Evolutionary conservation across 2,113 vertebrate species (phyloP).

Genomic region (Oostethus manadensis): DNA sequence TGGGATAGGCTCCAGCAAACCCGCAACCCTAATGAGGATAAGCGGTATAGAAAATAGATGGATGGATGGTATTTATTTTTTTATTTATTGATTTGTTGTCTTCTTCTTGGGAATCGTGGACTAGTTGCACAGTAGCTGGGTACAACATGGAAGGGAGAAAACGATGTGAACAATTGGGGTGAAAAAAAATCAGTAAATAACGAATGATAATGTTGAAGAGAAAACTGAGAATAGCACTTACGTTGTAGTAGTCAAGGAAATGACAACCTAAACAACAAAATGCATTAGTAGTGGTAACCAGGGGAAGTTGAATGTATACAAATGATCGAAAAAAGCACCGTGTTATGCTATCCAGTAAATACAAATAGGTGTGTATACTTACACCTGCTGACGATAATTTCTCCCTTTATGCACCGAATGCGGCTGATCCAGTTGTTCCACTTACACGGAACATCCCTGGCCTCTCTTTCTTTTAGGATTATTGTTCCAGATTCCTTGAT

Average conservation of each 20-base stretch:
- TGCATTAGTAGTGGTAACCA: not conserved
- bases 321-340: not conserved
- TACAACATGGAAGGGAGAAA: too few species aligned
- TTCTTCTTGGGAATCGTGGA: too few species aligned
- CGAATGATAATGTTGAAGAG: not conserved
- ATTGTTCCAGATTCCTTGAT: constrained; percentile 1
- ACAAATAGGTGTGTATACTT: not conserved
- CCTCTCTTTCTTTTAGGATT: not conserved
- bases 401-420: not conserved
- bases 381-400: not conserved
- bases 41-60: too few species aligned
- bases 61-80: too few species aligned
- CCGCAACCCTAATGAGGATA: too few species aligned
- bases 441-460: not conserved
- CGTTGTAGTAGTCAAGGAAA: not conserved
- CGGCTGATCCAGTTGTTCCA: not conserved
- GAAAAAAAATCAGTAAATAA: not conserved
- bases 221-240: not conserved
- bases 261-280: not conserved
- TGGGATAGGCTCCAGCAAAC: too few species aligned
- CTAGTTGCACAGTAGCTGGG: too few species aligned
- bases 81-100: too few species aligned
- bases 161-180: too few species aligned
- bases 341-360: not conserved
- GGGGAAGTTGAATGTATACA: not conserved